phyloP scores from a whole-genome alignment of 2,888 invertebrate genomes.

The Drosophila kuntzei region DNA sequence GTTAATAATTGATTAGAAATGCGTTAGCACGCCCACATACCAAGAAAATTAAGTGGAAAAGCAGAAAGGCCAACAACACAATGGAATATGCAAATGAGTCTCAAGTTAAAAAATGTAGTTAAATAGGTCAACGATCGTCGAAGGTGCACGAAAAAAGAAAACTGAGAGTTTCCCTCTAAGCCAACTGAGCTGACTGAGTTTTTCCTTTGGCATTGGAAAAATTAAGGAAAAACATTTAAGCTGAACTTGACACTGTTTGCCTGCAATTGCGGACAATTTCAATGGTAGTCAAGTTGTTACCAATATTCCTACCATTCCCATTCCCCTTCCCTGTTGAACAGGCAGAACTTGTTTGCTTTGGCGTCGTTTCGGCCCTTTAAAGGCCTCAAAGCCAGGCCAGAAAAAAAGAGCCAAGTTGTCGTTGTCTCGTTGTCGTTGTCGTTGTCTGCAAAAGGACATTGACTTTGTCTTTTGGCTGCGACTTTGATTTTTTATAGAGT shows the following conservation, averaged over 20 bases:
- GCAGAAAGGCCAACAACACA: constrained; percentile 23
- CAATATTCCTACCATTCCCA: neutral
- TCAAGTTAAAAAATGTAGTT: constrained; percentile 51
- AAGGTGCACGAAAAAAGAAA: neutral
- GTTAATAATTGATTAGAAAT: constrained; percentile 67
- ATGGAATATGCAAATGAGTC: constrained; percentile 58
- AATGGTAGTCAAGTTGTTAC: constrained; percentile 4
- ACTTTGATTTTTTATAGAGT: constrained; percentile 50
- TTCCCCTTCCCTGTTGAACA: neutral
- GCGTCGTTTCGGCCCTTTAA: constrained; percentile 21
- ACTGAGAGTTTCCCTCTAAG: constrained; percentile 9
- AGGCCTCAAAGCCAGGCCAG: neutral
- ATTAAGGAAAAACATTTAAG: constrained; percentile 12
- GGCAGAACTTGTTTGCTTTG: constrained; percentile 27
- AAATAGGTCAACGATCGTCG: constrained; percentile 62
- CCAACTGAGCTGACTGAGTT: constrained; percentile 4
- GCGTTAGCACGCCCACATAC: constrained; percentile 33
- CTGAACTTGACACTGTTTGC: constrained; percentile 69
- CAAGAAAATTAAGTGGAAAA: constrained; percentile 7
- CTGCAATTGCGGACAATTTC: constrained; percentile 24
- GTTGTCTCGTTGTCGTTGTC: constrained; percentile 2
- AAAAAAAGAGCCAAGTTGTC: constrained; percentile 14
- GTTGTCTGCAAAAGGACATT: constrained; percentile 56
- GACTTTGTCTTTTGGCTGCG: constrained; percentile 46
- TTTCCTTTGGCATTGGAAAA: constrained; percentile 10